Base-by-base conservation (phyloP, 2,888 invertebrate genomes). In the Timema podura region DNA sequence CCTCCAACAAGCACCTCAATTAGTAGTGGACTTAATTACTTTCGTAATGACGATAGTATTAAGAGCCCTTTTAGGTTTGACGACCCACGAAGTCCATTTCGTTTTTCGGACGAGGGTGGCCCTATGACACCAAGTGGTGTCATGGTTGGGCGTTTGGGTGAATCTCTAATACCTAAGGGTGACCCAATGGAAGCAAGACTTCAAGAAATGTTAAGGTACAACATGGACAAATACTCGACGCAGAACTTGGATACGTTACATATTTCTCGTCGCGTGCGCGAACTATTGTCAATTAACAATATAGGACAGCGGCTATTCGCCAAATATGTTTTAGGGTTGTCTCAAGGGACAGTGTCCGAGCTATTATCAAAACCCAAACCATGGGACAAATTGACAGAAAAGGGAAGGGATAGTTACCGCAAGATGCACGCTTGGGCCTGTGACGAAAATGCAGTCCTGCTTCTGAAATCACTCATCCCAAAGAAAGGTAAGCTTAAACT, bases 401-500 rank as follows among this genome's bases (percentile, higher is more conserved):
- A 99, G 82, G 99, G 99, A 49, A 87, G 98, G 70, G 99, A 99
- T 85, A 98, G 98, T 77, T 99, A 99, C 85, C 87, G 99, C 79
- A 98, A 98, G 85, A 99, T 99, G 96, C 96, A 98, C 84, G 96
- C 96, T 78, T 99, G 99, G 99, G 96, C 98, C 76, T 93, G 93
- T 82, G 98, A 98, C 85, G 97, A 98, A 80, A 92, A 93, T 79
- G 97, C 98, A 79, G 95, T 99, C 79, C 88, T 96, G 87, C 91
- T 98, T 78, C 90, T 99, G 82, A 98, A 99, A 85, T 95, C 96
- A 76, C 91, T 99, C 81, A 96, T 98, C 85, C 96, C 96, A 81
- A 95, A 95, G 87, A 95, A 96, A 95, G 95, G 95, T 95, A 89
- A 88, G 88, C 84, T 78, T 77, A 79, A 48, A 57, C 59, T 44